phyloP scores from a whole-genome alignment of 2,888 invertebrate genomes.

The Stenoptilia bipunctidactyla region DNA sequence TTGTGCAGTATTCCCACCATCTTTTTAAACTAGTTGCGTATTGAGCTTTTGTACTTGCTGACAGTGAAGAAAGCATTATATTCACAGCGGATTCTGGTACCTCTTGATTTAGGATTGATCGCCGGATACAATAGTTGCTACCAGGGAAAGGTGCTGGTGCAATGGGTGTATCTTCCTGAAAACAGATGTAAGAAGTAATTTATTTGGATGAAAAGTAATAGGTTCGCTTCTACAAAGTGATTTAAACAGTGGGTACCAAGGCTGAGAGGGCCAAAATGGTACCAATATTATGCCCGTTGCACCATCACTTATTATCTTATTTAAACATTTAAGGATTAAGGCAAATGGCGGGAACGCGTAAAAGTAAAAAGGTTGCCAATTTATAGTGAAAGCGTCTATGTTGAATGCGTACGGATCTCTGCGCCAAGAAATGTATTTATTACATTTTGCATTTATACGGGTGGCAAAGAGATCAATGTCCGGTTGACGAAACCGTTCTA shows the following conservation, averaged over 20 bases:
- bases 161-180: slow-evolving; percentile 13
- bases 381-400: background rate
- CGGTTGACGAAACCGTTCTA: background rate
- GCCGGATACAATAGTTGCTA: slow-evolving; percentile 11
- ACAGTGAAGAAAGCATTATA: too few relatives aligned
- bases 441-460: background rate
- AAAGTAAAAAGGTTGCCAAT: background rate
- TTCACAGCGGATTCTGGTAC: slow-evolving; percentile 9
- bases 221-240: background rate
- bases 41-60: too few relatives aligned
- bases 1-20: too few relatives aligned
- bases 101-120: slow-evolving; percentile 3
- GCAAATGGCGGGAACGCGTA: background rate
- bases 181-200: slow-evolving; percentile 9
- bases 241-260: background rate
- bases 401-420: background rate
- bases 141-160: slow-evolving; percentile 13
- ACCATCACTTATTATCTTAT: background rate
- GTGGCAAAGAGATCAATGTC: background rate
- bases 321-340: background rate
- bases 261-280: background rate
- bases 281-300: background rate
- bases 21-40: too few relatives aligned
- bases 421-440: background rate
- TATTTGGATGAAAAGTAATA: slow-evolving; percentile 6